A percentile compares a stretch with the other conserved stretches of the same genome.
Conservation (phyloP, 2,113 vertebrate species). For the Tachuris rubrigastra region DNA sequence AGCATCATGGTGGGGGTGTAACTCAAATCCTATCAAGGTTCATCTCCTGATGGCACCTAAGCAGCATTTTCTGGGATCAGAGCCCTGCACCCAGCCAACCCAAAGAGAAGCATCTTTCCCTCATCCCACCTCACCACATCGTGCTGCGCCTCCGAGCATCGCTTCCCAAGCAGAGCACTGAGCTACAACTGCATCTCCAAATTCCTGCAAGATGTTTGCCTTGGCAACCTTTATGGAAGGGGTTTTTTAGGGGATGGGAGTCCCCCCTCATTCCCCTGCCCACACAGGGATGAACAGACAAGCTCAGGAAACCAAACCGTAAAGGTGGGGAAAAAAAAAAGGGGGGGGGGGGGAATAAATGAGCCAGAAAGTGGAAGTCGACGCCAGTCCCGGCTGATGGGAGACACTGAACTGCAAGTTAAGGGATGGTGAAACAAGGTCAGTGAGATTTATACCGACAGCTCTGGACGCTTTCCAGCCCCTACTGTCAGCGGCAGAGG, state of each 20-base stretch:
- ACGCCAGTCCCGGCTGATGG: not conserved
- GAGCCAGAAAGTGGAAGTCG: not conserved
- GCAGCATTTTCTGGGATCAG: not conserved
- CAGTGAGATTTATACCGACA: conserved; percentile 30
- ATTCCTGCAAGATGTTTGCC: not conserved
- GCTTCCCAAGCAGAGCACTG: not conserved
- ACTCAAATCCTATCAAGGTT: not conserved
- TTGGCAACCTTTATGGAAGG: not conserved
- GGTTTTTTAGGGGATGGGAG: not conserved
- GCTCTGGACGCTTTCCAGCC: conserved; percentile 15
- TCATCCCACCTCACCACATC: not conserved
- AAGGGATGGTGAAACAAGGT: conserved; percentile 45
- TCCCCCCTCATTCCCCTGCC: not conserved
- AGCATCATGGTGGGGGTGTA: rapidly evolving
- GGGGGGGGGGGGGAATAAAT: not conserved
- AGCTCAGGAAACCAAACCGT: not conserved
- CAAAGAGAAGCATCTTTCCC: not conserved
- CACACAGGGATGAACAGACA: not conserved
- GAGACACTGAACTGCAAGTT: not conserved
- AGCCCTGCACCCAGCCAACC: not conserved
- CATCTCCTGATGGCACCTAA: not conserved
- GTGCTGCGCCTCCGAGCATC: rapidly evolving
- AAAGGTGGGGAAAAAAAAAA: not conserved
- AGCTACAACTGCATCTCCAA: not conserved
- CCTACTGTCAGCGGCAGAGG: not conserved